Evolutionary conservation across 2,888 invertebrate genomes (phyloP).

Genomic region (Thera obeliscata): DNA sequence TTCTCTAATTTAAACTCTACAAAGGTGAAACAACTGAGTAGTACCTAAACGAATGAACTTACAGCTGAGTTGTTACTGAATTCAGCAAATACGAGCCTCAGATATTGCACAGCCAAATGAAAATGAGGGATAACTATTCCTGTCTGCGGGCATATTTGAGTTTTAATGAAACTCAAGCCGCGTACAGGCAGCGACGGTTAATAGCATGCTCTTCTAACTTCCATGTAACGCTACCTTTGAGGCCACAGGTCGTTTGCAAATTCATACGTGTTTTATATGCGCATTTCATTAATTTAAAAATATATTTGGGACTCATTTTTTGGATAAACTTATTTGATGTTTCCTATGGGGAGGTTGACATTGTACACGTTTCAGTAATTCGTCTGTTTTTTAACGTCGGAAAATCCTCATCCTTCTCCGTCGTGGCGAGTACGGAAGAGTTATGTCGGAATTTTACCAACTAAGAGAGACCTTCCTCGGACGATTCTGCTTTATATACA

Average conservation of each 20-base stretch:
- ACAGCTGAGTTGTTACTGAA: background rate
- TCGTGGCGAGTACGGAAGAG: too few relatives aligned
- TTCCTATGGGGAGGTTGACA: constrained; percentile 11
- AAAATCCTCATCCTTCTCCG: too few relatives aligned
- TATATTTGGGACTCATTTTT: constrained; percentile 31
- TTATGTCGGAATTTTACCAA: too few relatives aligned
- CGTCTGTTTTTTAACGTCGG: too few relatives aligned
- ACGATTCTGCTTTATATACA: too few relatives aligned
- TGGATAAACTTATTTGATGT: constrained; percentile 26
- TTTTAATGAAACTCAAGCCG: constrained; percentile 26
- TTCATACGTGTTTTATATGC: constrained; percentile 32
- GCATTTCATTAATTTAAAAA: constrained; percentile 28
- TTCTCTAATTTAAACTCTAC: background rate
- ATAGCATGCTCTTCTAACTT: constrained; percentile 12
- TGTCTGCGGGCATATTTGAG: constrained; percentile 30
- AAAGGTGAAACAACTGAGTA: background rate
- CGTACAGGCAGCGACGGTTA: constrained; percentile 17
- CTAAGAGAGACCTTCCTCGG: too few relatives aligned
- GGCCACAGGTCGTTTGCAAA: constrained; percentile 26
- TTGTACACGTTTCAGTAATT: background rate
- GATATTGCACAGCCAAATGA: constrained; percentile 27
- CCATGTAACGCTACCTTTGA: constrained; percentile 20
- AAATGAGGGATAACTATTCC: constrained; percentile 24
- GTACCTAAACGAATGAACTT: background rate
- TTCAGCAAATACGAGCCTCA: constrained; percentile 9